A percentile compares a stretch with the other conserved stretches of the same genome.
phyloP scores from a whole-genome alignment of 2,113 vertebrate species.

The Vidua macroura region DNA sequence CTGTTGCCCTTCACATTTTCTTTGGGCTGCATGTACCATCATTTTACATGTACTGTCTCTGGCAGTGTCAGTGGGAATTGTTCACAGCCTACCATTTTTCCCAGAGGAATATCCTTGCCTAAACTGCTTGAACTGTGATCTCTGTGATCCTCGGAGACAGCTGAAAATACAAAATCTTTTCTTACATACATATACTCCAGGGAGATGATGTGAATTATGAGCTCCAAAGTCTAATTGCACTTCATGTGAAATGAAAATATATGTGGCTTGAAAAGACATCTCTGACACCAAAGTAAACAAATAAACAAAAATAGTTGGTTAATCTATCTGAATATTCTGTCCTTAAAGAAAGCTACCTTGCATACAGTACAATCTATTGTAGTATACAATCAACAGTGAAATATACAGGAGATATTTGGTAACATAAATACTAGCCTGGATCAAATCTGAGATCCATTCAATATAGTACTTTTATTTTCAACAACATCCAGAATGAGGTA shows the following conservation, averaged over 20 bases:
- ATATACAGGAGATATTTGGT: neutral
- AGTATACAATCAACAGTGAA: neutral
- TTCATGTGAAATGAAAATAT: neutral
- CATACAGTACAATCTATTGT: neutral
- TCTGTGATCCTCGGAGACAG: neutral
- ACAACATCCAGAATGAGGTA: neutral
- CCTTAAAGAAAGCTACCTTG: neutral
- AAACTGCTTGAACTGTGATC: neutral
- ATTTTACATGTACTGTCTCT: neutral
- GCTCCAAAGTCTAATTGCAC: neutral
- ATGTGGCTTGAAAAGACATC: neutral
- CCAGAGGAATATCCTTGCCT: neutral
- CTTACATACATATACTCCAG: neutral
- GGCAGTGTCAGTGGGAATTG: neutral
- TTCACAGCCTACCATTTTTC: neutral
- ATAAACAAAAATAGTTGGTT: neutral
- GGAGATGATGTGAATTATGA: neutral
- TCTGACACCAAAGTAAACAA: neutral
- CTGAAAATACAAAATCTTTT: neutral
- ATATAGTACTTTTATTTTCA: conserved; percentile 4
- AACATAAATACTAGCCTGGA: neutral
- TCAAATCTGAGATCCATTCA: neutral
- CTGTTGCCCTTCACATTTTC: neutral
- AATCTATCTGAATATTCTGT: neutral
- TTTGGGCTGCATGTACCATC: neutral